A percentile compares a stretch with the other conserved stretches of the same genome.
phyloP scores from a whole-genome alignment of 2,888 invertebrate species.

The Limnephilus auricula region DNA sequence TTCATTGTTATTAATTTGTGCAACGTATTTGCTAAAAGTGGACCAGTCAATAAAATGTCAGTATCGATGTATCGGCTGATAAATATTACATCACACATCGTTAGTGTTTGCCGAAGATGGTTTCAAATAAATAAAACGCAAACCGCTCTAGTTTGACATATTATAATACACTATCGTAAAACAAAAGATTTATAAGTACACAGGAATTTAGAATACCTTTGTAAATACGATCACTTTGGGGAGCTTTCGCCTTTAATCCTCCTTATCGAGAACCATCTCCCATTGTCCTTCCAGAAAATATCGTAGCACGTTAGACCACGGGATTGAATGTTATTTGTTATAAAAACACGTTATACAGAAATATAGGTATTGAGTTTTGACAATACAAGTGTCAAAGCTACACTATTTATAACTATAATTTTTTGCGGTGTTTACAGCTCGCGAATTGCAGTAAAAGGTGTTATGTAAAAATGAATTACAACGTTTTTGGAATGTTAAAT shows the following conservation, averaged over 20 bases:
- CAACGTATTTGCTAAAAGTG: neutral
- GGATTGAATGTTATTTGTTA: slow-evolving; percentile 18
- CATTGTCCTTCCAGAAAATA: slow-evolving; percentile 33
- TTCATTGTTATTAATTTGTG: neutral
- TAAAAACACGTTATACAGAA: slow-evolving; percentile 41
- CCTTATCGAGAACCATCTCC: slow-evolving; percentile 7
- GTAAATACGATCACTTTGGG: neutral
- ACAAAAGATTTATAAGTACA: slow-evolving; percentile 46
- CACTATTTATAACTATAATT: slow-evolving; percentile 14
- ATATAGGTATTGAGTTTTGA: slow-evolving; percentile 43
- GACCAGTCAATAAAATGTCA: neutral
- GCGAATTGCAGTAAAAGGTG: neutral
- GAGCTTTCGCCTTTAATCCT: neutral
- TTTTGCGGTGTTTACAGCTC: slow-evolving; percentile 4
- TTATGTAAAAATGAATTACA: neutral
- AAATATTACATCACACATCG: slow-evolving; percentile 40
- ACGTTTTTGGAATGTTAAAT: neutral
- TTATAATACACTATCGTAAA: neutral
- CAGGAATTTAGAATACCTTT: slow-evolving; percentile 11
- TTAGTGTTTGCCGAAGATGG: neutral
- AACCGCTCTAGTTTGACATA: neutral
- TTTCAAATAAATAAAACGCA: neutral
- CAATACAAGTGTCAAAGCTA: slow-evolving; percentile 53
- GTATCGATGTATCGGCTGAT: neutral
- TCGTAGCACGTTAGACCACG: slow-evolving; percentile 27